These are phyloP conservation scores for Lampris incognitus DNA, from an alignment of 2,113 vertebrate genomes.

Conservation along the genomic window DNA sequence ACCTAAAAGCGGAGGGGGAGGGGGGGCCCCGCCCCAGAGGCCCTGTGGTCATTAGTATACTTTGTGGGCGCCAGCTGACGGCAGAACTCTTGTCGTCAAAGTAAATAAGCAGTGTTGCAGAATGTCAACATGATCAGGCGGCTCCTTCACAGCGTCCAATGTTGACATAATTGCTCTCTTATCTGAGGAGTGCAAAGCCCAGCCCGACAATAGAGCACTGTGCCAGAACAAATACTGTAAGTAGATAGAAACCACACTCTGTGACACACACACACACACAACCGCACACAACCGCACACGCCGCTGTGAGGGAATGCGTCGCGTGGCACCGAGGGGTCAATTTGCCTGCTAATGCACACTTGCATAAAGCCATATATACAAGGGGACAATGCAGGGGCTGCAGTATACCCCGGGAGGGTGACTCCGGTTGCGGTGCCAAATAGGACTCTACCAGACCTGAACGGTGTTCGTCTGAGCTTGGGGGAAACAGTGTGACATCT, in stretches of 20 bases:
- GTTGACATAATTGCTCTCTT: slow-evolving; percentile 80
- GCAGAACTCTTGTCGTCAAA: slow-evolving; percentile 71
- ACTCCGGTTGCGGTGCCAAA: neutral
- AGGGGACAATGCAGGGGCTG: slow-evolving; percentile 13
- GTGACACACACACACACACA: slow-evolving; percentile 31
- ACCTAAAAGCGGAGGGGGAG: slow-evolving; percentile 16
- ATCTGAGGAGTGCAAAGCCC: slow-evolving; percentile 70
- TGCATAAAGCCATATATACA: slow-evolving; percentile 15
- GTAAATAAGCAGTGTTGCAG: slow-evolving; percentile 74
- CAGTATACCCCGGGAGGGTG: neutral
- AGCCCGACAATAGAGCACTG: slow-evolving; percentile 61
- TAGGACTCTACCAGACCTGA: neutral
- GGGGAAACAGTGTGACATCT: slow-evolving; percentile 51
- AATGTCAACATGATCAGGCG: slow-evolving; percentile 74
- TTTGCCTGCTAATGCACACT: slow-evolving; percentile 8
- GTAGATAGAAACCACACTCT: slow-evolving; percentile 56
- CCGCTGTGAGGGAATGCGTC: slow-evolving; percentile 52
- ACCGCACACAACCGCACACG: slow-evolving; percentile 5
- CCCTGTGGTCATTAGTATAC: slow-evolving; percentile 59
- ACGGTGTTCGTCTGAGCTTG: slow-evolving; percentile 42
- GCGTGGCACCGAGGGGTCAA: slow-evolving; percentile 12
- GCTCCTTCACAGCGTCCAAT: slow-evolving; percentile 73
- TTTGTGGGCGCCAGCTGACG: slow-evolving; percentile 52
- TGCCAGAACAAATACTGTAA: slow-evolving; percentile 78
- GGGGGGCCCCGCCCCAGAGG: slow-evolving; percentile 60